Evolutionary conservation across 1,140 invertebrate genomes (phyloP).

Genomic region (Drosophila virilis): DNA sequence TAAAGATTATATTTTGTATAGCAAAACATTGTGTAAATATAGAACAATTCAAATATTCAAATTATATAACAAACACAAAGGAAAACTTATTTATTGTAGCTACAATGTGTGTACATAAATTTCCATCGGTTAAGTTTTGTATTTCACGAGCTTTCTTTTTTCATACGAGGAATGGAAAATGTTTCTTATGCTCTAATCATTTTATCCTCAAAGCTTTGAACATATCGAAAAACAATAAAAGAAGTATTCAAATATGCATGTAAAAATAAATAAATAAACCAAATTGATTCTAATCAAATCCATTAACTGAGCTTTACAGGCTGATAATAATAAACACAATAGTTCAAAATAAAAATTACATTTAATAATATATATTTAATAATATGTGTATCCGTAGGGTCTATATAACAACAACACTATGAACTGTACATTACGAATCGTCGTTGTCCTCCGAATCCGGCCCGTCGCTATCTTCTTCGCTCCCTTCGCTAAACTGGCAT

Average conservation of each 20-base stretch:
- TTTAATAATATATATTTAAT: constrained; percentile 11
- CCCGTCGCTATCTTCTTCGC: constrained; percentile 55
- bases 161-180: constrained; percentile 43
- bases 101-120: constrained; percentile 52
- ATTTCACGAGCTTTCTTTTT: constrained; percentile 38
- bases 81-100: constrained; percentile 57
- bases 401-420: constrained; percentile 10
- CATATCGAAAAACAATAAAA: constrained; percentile 10
- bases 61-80: constrained; percentile 30
- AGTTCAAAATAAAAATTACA: not conserved
- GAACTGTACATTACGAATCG: constrained; percentile 9
- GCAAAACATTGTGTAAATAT: constrained; percentile 62
- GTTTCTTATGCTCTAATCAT: constrained; percentile 48
- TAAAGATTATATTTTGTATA: constrained; percentile 72
- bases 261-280: constrained; percentile 35
- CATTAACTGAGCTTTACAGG: constrained; percentile 18
- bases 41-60: constrained; percentile 50
- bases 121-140: constrained; percentile 56
- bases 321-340: constrained; percentile 1
- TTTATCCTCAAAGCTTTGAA: constrained; percentile 66
- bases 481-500: constrained; percentile 52
- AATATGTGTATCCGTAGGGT: not conserved
- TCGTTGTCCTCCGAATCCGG: constrained; percentile 22
- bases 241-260: constrained; percentile 33
- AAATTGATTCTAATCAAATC: constrained; percentile 57